Conservation (phyloP, 1,140 invertebrate genomes). For the Caenorhabditis inopinata region DNA sequence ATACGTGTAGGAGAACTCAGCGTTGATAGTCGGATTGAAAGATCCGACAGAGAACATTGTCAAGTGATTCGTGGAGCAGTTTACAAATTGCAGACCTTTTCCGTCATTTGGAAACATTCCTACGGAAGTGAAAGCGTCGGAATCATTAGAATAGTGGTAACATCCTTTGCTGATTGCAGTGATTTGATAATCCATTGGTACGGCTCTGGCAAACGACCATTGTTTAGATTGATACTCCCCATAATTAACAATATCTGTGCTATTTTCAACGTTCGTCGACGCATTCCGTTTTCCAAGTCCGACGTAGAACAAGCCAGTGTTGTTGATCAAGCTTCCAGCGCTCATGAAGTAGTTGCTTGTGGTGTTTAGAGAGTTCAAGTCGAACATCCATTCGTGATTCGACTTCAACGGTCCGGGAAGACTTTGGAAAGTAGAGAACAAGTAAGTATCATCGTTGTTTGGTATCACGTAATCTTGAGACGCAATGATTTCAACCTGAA, state of each 20-base stretch:
- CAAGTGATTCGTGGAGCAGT: conserved; percentile 39
- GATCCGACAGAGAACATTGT: conserved; percentile 47
- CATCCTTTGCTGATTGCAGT: conserved; percentile 45
- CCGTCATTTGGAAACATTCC: neutral
- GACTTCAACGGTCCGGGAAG: conserved; percentile 40
- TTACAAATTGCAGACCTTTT: conserved; percentile 18
- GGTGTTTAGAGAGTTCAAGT: conserved; percentile 9
- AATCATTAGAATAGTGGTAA: conserved; percentile 27
- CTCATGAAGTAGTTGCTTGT: conserved; percentile 34
- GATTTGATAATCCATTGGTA: conserved; percentile 37
- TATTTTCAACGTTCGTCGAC: neutral
- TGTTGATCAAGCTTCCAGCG: conserved; percentile 29
- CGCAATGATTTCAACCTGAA: conserved; percentile 39
- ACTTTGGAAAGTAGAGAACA: conserved; percentile 43
- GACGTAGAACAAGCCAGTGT: conserved; percentile 47
- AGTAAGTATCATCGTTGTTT: conserved; percentile 24
- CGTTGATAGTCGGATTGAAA: conserved; percentile 39
- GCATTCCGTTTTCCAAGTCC: conserved; percentile 39
- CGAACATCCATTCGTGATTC: conserved; percentile 42
- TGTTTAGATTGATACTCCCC: neutral
- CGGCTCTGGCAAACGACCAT: conserved; percentile 18
- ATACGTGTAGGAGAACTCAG: conserved; percentile 44
- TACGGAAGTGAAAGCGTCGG: conserved; percentile 25
- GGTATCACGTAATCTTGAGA: conserved; percentile 11
- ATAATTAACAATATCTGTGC: conserved; percentile 7